Evolutionary conservation across 1,140 invertebrate species (phyloP).

Genomic region (Drosophila nigromelanica): DNA sequence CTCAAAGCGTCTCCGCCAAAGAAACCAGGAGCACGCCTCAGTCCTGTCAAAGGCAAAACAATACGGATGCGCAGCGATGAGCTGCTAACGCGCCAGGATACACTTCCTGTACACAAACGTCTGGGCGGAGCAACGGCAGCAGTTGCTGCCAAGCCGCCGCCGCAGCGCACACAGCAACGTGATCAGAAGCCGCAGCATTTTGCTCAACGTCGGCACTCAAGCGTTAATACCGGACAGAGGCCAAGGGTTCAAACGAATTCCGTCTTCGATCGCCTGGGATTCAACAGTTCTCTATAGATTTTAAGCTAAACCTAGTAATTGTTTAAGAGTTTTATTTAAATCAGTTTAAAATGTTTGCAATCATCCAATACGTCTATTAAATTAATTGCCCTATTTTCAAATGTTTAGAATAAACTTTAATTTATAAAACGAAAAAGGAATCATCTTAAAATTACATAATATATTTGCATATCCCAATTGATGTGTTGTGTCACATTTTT

Average conservation of each 20-base stretch:
- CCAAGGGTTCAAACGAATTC: constrained; percentile 50
- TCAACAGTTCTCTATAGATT: constrained; percentile 68
- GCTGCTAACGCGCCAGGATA: constrained; percentile 60
- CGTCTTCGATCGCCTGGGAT: constrained; percentile 80
- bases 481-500: too few relatives aligned
- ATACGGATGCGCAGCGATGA: constrained; percentile 80
- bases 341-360: constrained; percentile 49
- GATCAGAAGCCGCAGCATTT: constrained; percentile 33
- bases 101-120: constrained; percentile 69
- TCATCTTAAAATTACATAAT: background rate
- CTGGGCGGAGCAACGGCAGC: constrained; percentile 37
- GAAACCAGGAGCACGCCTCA: constrained; percentile 44
- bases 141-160: background rate
- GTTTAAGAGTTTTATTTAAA: constrained; percentile 41
- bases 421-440: background rate
- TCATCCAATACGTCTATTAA: constrained; percentile 7
- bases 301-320: constrained; percentile 27
- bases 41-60: constrained; percentile 68
- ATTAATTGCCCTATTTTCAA: background rate
- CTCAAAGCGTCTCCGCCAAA: constrained; percentile 66
- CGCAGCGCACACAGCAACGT: constrained; percentile 29
- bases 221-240: constrained; percentile 56
- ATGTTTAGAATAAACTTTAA: background rate
- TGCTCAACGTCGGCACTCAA: constrained; percentile 36
- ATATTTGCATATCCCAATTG: too few relatives aligned